These are phyloP conservation scores for Oasisia sp. DNA, from an alignment of 2,888 invertebrate genomes.

Conservation along the genomic window DNA sequence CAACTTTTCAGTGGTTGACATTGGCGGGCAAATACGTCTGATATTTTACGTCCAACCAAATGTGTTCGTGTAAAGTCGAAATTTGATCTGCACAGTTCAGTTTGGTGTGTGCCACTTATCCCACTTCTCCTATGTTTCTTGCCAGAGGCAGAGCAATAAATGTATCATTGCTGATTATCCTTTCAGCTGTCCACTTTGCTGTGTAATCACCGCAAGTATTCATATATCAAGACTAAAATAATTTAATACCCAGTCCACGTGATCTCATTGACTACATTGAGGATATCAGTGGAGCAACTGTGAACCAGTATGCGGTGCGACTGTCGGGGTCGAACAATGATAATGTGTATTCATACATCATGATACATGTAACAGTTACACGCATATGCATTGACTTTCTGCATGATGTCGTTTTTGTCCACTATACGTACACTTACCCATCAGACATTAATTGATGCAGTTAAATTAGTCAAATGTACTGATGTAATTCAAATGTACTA, in stretches of 20 bases:
- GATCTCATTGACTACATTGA: background rate
- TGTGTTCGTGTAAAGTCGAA: no score
- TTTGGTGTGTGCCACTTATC: background rate
- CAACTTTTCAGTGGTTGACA: background rate
- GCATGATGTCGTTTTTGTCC: no score
- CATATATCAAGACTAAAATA: background rate
- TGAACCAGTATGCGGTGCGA: background rate
- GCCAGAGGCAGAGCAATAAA: background rate
- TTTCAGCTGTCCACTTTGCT: background rate
- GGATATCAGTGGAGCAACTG: background rate
- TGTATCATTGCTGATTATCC: background rate
- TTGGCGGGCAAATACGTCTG: background rate
- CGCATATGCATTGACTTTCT: no score
- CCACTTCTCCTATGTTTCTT: no score
- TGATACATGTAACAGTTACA: no score
- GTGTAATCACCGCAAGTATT: background rate
- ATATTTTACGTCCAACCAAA: background rate
- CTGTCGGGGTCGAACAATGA: background rate
- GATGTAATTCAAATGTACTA: no score
- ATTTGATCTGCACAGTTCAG: background rate
- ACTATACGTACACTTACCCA: no score
- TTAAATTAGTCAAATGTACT: no score
- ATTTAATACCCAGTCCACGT: background rate
- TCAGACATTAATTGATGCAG: no score
- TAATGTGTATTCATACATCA: no score